A percentile compares a stretch with the other conserved stretches of the same genome.
These are phyloP conservation scores for Rhinichthys klamathensis DNA, from an alignment of 2,113 vertebrate species.

Conservation along the genomic window DNA sequence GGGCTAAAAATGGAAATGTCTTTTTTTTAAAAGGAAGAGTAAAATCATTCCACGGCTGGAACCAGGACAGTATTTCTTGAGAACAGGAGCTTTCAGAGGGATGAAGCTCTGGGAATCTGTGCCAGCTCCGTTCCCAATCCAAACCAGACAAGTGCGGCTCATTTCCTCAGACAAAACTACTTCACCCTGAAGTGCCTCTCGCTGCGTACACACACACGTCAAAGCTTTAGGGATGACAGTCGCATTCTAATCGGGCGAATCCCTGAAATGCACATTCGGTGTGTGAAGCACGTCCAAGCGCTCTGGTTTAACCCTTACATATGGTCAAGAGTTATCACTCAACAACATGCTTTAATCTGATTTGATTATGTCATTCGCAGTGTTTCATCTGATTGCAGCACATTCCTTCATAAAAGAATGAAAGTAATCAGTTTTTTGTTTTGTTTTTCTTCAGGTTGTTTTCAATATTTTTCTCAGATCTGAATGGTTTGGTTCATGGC, in stretches of 20 bases:
- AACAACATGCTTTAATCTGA: background rate
- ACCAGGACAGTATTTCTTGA: background rate
- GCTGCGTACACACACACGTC: background rate
- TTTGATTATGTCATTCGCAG: background rate
- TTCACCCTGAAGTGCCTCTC: constrained; percentile 40
- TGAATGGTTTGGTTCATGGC: background rate
- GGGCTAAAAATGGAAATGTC: background rate
- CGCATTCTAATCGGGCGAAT: background rate
- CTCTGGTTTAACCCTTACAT: no score
- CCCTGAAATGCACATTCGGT: background rate
- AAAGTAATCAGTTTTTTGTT: background rate
- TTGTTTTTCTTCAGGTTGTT: background rate
- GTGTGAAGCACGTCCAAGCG: background rate
- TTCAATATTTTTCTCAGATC: background rate
- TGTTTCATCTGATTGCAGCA: background rate
- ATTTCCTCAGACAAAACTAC: constrained; percentile 59
- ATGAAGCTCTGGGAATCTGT: background rate
- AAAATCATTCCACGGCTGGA: background rate
- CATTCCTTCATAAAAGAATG: background rate
- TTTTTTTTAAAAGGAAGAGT: background rate
- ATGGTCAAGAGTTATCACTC: background rate
- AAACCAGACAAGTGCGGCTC: constrained; percentile 70
- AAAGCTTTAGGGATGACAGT: background rate
- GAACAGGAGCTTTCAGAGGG: background rate
- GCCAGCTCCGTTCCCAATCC: constrained; percentile 64